phyloP scores from a whole-genome alignment of 2,888 invertebrate genomes.

The Listrodromus nycthemerus region DNA sequence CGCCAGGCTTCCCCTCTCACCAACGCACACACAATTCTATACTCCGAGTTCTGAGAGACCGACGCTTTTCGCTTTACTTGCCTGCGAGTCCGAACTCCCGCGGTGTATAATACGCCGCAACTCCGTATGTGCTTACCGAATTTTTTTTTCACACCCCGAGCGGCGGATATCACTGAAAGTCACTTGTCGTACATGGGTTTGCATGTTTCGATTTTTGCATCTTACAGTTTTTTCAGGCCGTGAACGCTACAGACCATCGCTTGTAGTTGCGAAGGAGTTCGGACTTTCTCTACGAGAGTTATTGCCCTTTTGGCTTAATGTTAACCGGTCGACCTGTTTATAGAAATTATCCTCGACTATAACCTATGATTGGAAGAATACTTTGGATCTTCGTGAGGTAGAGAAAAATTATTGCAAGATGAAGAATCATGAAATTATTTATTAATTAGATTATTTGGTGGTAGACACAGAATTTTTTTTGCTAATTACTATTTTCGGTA shows the following conservation, averaged over 20 bases:
- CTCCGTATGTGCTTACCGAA: constrained; percentile 35
- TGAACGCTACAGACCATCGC: not conserved
- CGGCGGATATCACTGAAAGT: constrained; percentile 23
- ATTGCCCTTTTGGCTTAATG: not conserved
- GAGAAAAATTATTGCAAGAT: not conserved
- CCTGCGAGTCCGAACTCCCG: not conserved
- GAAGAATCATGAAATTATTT: not conserved
- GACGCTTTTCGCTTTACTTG: constrained; percentile 18
- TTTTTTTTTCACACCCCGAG: constrained; percentile 40
- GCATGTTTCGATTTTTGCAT: constrained; percentile 26
- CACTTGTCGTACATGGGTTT: constrained; percentile 33
- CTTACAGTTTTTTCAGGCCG: constrained; percentile 13
- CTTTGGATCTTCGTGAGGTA: not conserved
- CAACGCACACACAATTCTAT: constrained; percentile 66
- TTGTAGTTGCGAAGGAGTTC: not conserved
- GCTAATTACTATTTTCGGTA: not conserved
- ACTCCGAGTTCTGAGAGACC: constrained; percentile 31
- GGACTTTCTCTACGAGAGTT: constrained; percentile 7
- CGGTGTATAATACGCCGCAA: constrained; percentile 36
- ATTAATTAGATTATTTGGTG: not conserved
- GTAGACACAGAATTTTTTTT: not conserved
- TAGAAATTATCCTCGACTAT: not conserved
- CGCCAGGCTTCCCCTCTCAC: constrained; percentile 61
- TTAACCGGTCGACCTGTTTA: constrained; percentile 17
- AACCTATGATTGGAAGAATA: not conserved